phyloP scores from a whole-genome alignment of 1,140 invertebrate genomes.

The Drosophila azteca region DNA sequence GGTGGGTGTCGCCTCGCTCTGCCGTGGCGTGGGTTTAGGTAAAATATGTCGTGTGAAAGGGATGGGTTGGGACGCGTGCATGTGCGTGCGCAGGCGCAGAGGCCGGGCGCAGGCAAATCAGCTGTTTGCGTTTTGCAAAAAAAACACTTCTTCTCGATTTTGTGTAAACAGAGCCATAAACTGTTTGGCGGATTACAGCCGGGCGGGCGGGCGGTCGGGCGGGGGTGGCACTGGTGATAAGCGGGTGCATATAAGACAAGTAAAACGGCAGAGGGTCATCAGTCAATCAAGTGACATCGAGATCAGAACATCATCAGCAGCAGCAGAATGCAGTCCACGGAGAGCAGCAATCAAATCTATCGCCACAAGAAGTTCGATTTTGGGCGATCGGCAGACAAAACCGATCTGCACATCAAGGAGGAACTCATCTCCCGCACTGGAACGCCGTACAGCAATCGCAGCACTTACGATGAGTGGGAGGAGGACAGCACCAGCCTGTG shows the following conservation, averaged over 20 bases:
- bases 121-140: conserved; percentile 72
- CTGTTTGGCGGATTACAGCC: conserved; percentile 41
- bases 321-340: conserved; percentile 8
- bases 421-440: conserved; percentile 44
- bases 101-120: conserved; percentile 33
- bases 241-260: conserved; percentile 42
- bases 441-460: conserved; percentile 26
- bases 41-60: conserved; percentile 7
- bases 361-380: conserved; percentile 78
- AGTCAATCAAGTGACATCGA: conserved; percentile 39
- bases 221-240: conserved; percentile 14
- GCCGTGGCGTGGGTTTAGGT: conserved; percentile 2
- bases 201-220: not conserved
- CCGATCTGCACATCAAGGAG: conserved; percentile 34
- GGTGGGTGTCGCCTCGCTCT: conserved; percentile 7
- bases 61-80: conserved; percentile 14
- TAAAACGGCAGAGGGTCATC: conserved; percentile 44
- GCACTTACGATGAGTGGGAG: conserved; percentile 10
- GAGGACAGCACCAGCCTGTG: conserved; percentile 35
- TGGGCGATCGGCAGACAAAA: conserved; percentile 6
- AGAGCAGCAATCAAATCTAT: conserved; percentile 46
- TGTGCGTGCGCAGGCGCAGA: conserved; percentile 20
- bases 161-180: conserved; percentile 76
- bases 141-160: conserved; percentile 24
- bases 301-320: conserved; percentile 16